Base-by-base conservation (phyloP, 2,113 vertebrate genomes). In the Grus americana region DNA sequence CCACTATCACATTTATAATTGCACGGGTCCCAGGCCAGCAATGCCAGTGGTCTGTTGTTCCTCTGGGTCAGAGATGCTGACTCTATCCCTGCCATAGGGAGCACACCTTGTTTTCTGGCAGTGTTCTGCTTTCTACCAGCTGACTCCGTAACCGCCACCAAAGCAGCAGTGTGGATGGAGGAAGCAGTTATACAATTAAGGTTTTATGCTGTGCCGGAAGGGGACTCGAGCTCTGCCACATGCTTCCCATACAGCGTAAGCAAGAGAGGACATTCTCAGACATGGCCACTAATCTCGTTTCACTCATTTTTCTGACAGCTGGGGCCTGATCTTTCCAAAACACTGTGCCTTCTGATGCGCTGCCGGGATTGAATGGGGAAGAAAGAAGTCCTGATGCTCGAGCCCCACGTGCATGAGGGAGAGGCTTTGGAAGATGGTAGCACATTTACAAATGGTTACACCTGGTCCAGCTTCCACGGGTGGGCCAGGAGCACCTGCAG, bases 261-360 rank as follows among this genome's bases (percentile, higher is more conserved):
- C 47, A 83, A 92, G 50, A 2, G 1, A 54, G 30, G 57, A 86
- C 3, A 2, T 89, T 95, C 91, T 86, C 72, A 86, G 75, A 50
- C 73, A 81, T 89, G 72, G 86, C 36, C 46, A 46, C 46, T 96
- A 86, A 95, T 93, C 50, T 73, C 1, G 6, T 95, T 95, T 95
- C 68, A 84, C 63, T 93, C 38, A 80, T 84, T 95, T 92, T 91
- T 95, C 76, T 95, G 68, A 92, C 86, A 93, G 83, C 89, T 95
- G 95, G 32, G 38, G 65, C 29, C 65, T 79, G 47, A 79, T 44
- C 49, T 85, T 88, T 88, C 78, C 58, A 79, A 81, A 95, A 78
- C 32, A 62, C 9, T 24, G n/a, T 50, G 29, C 44, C 26, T 89
- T 89, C 61, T 78, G 50, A 93, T 1, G 2, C 19, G 21, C 55